These are phyloP conservation scores for Holothuria leucospilota DNA, from an alignment of 53 echinoderm and acorn worm species.

Conservation along the genomic window DNA sequence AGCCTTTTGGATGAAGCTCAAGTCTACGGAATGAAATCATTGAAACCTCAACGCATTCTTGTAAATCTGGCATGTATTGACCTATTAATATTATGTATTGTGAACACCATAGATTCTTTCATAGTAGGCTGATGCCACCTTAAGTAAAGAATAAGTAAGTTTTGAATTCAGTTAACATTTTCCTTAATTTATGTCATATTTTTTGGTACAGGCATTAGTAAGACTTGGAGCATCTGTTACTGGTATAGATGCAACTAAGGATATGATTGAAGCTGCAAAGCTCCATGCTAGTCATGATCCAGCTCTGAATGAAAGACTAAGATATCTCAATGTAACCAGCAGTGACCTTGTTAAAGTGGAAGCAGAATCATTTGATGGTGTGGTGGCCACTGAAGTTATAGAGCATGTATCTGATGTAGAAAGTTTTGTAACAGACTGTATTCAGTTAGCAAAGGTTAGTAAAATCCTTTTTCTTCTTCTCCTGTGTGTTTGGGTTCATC, in stretches of 20 bases:
- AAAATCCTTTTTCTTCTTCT: background rate
- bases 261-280: conserved; percentile 77
- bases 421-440: conserved; percentile 78
- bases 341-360: conserved; percentile 77
- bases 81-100: too few species aligned
- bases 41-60: too few species aligned
- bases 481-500: too few species aligned
- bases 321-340: conserved; percentile 79
- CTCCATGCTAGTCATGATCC: conserved; percentile 82
- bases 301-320: conserved; percentile 65
- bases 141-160: too few species aligned
- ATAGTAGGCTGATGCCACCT: too few species aligned
- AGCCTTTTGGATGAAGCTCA: too few species aligned
- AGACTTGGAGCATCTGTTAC: conserved; percentile 93
- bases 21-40: too few species aligned
- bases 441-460: conserved; percentile 77
- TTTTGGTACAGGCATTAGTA: conserved; percentile 74
- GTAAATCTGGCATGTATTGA: too few species aligned
- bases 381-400: conserved; percentile 93
- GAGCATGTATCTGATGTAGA: conserved; percentile 88
- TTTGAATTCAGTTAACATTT: background rate
- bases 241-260: conserved; percentile 82
- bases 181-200: too few species aligned
- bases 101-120: too few species aligned
- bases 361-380: conserved; percentile 81